Evolutionary conservation across 2,888 invertebrate species (phyloP).

Genomic region (Drosophila rubida): DNA sequence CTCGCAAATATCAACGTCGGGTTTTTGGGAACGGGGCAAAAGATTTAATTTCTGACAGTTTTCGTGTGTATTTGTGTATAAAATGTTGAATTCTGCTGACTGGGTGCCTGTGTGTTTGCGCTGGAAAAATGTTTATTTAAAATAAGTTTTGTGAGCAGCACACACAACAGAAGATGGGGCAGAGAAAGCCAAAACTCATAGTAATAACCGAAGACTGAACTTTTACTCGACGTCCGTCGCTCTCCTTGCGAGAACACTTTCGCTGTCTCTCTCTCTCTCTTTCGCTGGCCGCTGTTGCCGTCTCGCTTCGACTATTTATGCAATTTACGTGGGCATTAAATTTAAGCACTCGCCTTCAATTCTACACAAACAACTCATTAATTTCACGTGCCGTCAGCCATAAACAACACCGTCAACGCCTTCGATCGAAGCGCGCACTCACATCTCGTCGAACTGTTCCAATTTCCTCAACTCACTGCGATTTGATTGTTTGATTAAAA

Average conservation of each 20-base stretch:
- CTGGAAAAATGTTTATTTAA: constrained; percentile 68
- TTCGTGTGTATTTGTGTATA: constrained; percentile 64
- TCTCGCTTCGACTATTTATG: constrained; percentile 47
- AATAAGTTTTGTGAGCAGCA: constrained; percentile 39
- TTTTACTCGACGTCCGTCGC: constrained; percentile 14
- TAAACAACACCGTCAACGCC: constrained; percentile 56
- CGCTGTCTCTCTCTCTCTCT: constrained; percentile 9
- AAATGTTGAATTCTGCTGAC: constrained; percentile 55
- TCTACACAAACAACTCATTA: constrained; percentile 72
- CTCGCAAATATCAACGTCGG: constrained; percentile 54
- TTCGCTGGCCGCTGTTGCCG: background rate
- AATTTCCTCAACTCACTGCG: constrained; percentile 22
- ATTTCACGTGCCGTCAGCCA: constrained; percentile 61
- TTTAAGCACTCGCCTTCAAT: constrained; percentile 73
- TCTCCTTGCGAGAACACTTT: background rate
- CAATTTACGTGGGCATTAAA: constrained; percentile 71
- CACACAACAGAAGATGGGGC: constrained; percentile 3
- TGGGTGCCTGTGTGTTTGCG: constrained; percentile 14
- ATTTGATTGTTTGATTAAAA: constrained; percentile 33
- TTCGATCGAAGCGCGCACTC: background rate
- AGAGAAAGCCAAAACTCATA: constrained; percentile 57
- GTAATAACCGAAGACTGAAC: constrained; percentile 50
- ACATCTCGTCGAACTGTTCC: constrained; percentile 8
- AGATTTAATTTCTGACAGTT: constrained; percentile 75
- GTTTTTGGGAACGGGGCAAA: constrained; percentile 26